Evolutionary conservation across 2,797 vertebrate genomes (phyloP).

Genomic region (Urocyon cinereoargenteus): DNA sequence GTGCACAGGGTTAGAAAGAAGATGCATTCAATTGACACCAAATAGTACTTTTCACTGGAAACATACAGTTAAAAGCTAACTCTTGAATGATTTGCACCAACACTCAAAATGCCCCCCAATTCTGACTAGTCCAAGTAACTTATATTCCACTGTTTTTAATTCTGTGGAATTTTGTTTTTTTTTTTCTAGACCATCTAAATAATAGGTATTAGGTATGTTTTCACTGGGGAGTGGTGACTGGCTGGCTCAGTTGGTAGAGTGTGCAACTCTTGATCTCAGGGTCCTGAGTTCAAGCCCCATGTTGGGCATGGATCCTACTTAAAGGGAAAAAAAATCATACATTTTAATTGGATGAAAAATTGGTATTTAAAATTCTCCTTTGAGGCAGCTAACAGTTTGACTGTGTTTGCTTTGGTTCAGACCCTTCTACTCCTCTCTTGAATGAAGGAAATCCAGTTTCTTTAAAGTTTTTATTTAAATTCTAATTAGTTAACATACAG

Average conservation of each 20-base stretch:
- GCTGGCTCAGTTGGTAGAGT: too few species aligned
- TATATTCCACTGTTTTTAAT: neutral
- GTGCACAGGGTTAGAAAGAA: neutral
- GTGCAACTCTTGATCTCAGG: too few species aligned
- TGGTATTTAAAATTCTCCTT: neutral
- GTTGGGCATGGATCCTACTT: too few species aligned
- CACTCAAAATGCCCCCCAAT: neutral
- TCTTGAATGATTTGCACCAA: neutral
- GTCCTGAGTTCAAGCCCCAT: too few species aligned
- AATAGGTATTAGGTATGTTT: neutral
- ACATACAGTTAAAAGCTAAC: neutral
- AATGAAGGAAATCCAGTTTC: neutral
- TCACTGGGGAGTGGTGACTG: neutral
- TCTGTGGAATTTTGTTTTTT: neutral
- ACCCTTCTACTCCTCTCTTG: neutral
- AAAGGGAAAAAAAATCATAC: too few species aligned
- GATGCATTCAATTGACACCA: neutral
- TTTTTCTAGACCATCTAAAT: neutral
- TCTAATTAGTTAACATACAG: neutral
- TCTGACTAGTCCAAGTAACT: neutral
- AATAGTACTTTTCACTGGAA: neutral
- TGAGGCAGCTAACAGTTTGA: neutral
- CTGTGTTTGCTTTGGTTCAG: neutral
- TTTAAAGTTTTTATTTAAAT: neutral
- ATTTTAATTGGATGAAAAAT: neutral